A percentile compares a stretch with the other conserved stretches of the same genome.
Evolutionary conservation across 2,113 vertebrate genomes (phyloP).

Genomic region (Dendrocopos noguchii): DNA sequence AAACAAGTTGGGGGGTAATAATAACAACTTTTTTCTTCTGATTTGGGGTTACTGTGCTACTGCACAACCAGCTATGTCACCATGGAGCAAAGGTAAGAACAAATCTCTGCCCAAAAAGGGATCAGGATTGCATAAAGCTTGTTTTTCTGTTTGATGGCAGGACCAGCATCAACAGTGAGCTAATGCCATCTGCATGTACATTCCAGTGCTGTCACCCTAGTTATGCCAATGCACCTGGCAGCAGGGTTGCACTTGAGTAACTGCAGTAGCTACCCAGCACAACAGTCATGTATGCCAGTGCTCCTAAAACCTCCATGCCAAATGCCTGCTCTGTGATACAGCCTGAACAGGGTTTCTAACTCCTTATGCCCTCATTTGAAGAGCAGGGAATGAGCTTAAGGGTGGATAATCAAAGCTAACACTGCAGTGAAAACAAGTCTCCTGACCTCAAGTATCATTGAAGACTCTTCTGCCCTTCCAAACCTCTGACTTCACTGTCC

Average conservation of each 20-base stretch:
- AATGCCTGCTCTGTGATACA: fast-evolving
- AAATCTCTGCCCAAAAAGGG: background rate
- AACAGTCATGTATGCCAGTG: fast-evolving
- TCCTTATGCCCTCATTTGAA: fast-evolving
- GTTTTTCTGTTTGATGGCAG: background rate
- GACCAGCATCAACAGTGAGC: background rate
- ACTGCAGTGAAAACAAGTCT: slow-evolving; percentile 6
- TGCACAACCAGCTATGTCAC: background rate
- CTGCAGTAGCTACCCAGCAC: background rate
- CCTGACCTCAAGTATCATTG: background rate
- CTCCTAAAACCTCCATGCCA: fast-evolving
- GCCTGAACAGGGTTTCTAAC: background rate
- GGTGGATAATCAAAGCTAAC: slow-evolving; percentile 3
- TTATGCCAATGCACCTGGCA: background rate
- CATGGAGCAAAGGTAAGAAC: background rate
- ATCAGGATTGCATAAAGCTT: background rate
- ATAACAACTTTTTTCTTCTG: background rate
- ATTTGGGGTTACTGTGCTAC: fast-evolving
- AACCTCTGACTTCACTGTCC: background rate
- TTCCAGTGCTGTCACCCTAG: background rate
- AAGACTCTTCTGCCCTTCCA: background rate
- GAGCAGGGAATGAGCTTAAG: slow-evolving; percentile 3
- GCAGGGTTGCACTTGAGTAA: fast-evolving
- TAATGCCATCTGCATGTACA: background rate
- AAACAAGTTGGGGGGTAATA: background rate